phyloP scores from a whole-genome alignment of 2,797 vertebrate species.

The Pseudocheirus occidentalis region DNA sequence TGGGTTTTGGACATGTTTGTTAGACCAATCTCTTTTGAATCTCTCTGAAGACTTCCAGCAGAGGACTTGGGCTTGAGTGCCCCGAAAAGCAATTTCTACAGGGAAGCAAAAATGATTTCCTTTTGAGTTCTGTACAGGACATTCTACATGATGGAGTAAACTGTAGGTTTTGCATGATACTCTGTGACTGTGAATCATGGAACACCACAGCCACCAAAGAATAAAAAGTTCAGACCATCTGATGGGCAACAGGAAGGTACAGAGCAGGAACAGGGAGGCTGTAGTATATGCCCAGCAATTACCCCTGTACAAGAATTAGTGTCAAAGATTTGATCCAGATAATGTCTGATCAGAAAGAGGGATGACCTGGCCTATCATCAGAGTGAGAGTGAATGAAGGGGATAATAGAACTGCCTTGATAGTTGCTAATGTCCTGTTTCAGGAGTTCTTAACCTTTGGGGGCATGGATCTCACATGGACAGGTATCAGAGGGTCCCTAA shows the following conservation, averaged over 20 bases:
- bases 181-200: background rate
- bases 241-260: background rate
- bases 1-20: background rate
- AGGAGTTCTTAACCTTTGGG: background rate
- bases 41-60: background rate
- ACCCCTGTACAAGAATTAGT: background rate
- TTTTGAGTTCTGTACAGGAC: background rate
- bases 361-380: background rate
- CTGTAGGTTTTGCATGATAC: background rate
- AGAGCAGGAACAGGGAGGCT: background rate
- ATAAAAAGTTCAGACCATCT: background rate
- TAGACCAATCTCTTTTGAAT: background rate
- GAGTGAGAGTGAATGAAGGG: background rate
- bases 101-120: background rate
- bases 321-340: background rate
- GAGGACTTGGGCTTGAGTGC: background rate
- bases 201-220: background rate
- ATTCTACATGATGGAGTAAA: background rate
- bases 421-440: background rate
- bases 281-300: background rate
- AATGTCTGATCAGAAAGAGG: background rate
- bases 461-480: background rate
- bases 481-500: background rate
- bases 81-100: background rate
- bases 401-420: background rate